Evolutionary conservation across 1,140 invertebrate species (phyloP).

Genomic region (Wiebesia pumilae): DNA sequence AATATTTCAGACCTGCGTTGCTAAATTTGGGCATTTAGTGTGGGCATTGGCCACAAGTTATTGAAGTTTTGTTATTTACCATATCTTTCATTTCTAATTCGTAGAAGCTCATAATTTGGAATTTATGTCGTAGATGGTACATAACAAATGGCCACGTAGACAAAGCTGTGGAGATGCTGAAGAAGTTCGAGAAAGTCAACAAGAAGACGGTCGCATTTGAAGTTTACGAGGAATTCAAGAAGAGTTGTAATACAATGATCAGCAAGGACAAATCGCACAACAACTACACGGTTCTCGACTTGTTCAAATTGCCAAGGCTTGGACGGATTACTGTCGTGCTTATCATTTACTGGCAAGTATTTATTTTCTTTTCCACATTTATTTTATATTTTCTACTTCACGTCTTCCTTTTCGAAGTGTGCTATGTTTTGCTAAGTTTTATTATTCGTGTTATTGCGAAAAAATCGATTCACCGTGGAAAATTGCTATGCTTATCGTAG

Average conservation of each 20-base stretch:
- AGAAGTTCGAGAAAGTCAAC: slow-evolving; percentile 88
- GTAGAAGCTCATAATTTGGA: not conserved
- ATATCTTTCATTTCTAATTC: not conserved
- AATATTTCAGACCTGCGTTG: no score
- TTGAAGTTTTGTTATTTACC: not conserved
- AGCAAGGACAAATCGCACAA: slow-evolving; percentile 80
- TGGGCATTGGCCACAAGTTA: not conserved
- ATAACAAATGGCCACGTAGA: slow-evolving; percentile 86
- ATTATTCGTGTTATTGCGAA: not conserved
- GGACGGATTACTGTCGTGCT: slow-evolving; percentile 83
- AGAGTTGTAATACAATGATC: slow-evolving; percentile 78
- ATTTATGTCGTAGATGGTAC: slow-evolving; percentile 78
- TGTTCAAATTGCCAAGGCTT: slow-evolving; percentile 85
- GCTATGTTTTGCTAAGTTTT: not conserved
- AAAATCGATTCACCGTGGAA: not conserved
- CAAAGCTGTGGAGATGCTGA: slow-evolving; percentile 85
- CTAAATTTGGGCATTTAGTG: no score
- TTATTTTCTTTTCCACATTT: no score
- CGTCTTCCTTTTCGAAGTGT: not conserved
- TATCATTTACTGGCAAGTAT: slow-evolving; percentile 83
- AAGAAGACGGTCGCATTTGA: slow-evolving; percentile 81
- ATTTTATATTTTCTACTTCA: not conserved
- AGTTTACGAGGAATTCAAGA: slow-evolving; percentile 84
- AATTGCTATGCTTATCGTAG: not conserved
- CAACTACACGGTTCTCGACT: slow-evolving; percentile 85